Percentiles rank a stretch among this genome's conserved stretches.
Conservation (phyloP, 2,888 invertebrate species). For the Notodonta ziczac region DNA sequence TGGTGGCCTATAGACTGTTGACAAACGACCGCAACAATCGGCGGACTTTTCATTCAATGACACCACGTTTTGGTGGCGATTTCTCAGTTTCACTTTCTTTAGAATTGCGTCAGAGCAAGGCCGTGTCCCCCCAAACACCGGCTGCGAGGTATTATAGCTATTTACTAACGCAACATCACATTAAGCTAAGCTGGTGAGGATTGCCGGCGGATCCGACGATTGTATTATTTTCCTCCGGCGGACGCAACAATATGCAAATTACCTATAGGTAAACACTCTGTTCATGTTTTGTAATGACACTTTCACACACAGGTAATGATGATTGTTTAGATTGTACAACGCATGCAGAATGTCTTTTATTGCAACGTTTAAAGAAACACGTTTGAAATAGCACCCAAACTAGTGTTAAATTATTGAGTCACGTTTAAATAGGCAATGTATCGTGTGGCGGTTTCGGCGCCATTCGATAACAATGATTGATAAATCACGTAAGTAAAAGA, state of each 20-base stretch:
- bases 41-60: slow-evolving; percentile 57
- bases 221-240: slow-evolving; percentile 60
- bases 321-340: slow-evolving; percentile 32
- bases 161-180: slow-evolving; percentile 58
- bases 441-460: slow-evolving; percentile 22
- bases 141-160: slow-evolving; percentile 50
- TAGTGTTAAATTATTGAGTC: slow-evolving; percentile 34
- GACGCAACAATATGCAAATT: slow-evolving; percentile 63
- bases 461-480: slow-evolving; percentile 49
- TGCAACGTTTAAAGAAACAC: slow-evolving; percentile 6
- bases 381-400: slow-evolving; percentile 8
- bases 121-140: slow-evolving; percentile 51
- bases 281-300: slow-evolving; percentile 46
- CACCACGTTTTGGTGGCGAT: slow-evolving; percentile 60
- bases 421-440: slow-evolving; percentile 26
- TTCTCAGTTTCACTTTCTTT: slow-evolving; percentile 75
- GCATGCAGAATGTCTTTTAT: slow-evolving; percentile 7
- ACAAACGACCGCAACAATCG: slow-evolving; percentile 58
- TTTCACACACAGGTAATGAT: slow-evolving; percentile 46
- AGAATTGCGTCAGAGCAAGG: slow-evolving; percentile 63
- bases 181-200: slow-evolving; percentile 48
- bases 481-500: slow-evolving; percentile 45
- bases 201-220: slow-evolving; percentile 53
- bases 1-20: slow-evolving; percentile 50
- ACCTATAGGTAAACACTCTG: slow-evolving; percentile 33